Evolutionary conservation across 2,797 vertebrate species (phyloP).

Genomic region (Anas georgica): DNA sequence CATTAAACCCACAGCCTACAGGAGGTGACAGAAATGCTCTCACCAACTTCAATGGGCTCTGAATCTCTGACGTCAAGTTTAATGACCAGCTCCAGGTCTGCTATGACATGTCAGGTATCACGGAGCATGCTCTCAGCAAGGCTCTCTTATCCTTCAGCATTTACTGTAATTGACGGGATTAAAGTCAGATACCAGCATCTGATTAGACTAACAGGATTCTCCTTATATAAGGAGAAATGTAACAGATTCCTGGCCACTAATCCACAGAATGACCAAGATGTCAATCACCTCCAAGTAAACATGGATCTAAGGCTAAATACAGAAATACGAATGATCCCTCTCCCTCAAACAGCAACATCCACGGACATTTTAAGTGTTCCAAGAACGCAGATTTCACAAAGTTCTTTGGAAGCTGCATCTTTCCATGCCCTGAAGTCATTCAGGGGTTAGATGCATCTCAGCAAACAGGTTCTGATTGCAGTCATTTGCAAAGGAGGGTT

Average conservation of each 20-base stretch:
- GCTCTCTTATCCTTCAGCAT: constrained; percentile 6
- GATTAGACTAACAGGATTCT: neutral
- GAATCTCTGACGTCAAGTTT: neutral
- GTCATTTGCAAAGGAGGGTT: neutral
- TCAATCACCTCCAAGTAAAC: neutral
- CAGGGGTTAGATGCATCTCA: neutral
- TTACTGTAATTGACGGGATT: neutral
- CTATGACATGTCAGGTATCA: neutral
- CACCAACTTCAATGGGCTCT: neutral
- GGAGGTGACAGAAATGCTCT: neutral
- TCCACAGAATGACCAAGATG: neutral
- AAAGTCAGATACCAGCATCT: neutral
- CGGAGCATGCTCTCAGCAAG: neutral
- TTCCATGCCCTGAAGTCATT: neutral
- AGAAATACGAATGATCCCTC: fast-evolving
- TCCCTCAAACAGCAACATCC: neutral
- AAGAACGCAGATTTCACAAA: constrained; percentile 11
- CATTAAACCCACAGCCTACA: neutral
- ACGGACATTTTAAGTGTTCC: neutral
- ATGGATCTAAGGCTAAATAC: neutral
- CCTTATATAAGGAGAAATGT: neutral
- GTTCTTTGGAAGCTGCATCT: constrained; percentile 5
- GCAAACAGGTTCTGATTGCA: constrained; percentile 1
- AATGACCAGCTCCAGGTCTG: neutral
- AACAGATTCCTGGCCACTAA: constrained; percentile 6